A percentile compares a stretch with the other conserved stretches of the same genome.
phyloP scores from a whole-genome alignment of 2,797 vertebrate genomes.

The Onychomys arenicola region DNA sequence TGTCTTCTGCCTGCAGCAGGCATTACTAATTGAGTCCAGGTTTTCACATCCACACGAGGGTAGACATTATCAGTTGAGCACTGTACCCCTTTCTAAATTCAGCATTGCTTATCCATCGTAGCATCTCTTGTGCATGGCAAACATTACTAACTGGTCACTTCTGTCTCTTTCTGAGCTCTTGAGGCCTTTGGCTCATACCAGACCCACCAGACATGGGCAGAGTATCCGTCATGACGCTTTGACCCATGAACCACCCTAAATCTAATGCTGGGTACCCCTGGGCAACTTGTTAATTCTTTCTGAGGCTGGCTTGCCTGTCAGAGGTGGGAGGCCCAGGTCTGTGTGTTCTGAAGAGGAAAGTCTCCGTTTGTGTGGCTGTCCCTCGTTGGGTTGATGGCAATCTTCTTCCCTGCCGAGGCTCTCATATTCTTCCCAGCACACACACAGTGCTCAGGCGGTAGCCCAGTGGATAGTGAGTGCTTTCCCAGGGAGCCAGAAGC shows the following conservation, averaged over 20 bases:
- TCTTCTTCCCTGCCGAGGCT: neutral
- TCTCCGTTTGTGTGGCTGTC: rapidly evolving
- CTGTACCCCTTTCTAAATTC: neutral
- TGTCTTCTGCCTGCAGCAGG: neutral
- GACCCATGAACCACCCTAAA: neutral
- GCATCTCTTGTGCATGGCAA: neutral
- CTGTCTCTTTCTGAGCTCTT: neutral
- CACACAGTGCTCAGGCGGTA: neutral
- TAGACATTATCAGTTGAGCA: neutral
- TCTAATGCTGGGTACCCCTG: neutral
- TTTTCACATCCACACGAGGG: neutral
- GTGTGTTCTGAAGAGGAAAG: rapidly evolving
- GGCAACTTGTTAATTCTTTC: neutral
- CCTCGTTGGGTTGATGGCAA: rapidly evolving
- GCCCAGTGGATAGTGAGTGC: neutral
- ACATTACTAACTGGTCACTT: neutral
- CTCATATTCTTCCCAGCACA: neutral
- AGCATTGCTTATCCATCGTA: rapidly evolving
- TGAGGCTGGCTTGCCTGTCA: neutral
- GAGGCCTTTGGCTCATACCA: neutral
- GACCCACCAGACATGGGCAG: neutral
- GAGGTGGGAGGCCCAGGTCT: neutral
- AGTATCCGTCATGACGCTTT: too few species aligned
- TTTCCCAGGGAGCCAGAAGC: neutral
- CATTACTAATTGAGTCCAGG: neutral